Base-by-base conservation (phyloP, 2,888 invertebrate genomes). In the Andrena flavipes region DNA sequence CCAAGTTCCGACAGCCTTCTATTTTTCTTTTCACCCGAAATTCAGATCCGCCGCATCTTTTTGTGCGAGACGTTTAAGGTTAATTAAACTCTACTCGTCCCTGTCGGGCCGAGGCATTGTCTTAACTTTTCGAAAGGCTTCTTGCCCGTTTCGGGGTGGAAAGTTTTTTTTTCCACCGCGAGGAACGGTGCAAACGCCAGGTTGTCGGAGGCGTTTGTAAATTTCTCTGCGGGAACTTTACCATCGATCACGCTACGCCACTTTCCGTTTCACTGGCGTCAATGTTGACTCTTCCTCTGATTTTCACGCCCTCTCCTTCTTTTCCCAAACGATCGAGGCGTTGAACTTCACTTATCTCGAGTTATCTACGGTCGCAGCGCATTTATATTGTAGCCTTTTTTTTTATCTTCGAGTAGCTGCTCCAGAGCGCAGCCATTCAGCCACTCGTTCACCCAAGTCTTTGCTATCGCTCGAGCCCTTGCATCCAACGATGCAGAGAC, bases 81-180 rank as follows among this genome's bases (percentile, higher is more conserved):
- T 81, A 81, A 81, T 80, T 80, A 81, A 73, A 81, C 69, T 69
- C 30, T 69, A 33, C 69, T 23, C 16, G 16, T 68, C 6, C n/a
- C 23, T 35, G 6, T 0, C 23, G 10, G 30, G 54, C 69, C 59
- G 64, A 73, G 68, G 64, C 73, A 69, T 68, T 80, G 49, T 51
- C 64, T 42, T 16, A 48, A 30, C n/a, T 73, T 73, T 20, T 26
- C 33, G 13, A 10, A 65, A 51, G 16, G 23, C 56, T 20, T 13
- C 59, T 69, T 16, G n/a, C 30, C 13, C 13, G 26, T 64, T 29
- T 51, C 73, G 30, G 69, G 49, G 69, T 69, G 42, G 64, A 16
- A 48, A 60, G 30, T 69, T 73, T 33, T 35, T 33, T 35, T 42
- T 16, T 33, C 2, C 6, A 10, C 26, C 6, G 29, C 1, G 29